Evolutionary conservation across 2,797 vertebrate genomes (phyloP).

Genomic region (Merluccius polli): DNA sequence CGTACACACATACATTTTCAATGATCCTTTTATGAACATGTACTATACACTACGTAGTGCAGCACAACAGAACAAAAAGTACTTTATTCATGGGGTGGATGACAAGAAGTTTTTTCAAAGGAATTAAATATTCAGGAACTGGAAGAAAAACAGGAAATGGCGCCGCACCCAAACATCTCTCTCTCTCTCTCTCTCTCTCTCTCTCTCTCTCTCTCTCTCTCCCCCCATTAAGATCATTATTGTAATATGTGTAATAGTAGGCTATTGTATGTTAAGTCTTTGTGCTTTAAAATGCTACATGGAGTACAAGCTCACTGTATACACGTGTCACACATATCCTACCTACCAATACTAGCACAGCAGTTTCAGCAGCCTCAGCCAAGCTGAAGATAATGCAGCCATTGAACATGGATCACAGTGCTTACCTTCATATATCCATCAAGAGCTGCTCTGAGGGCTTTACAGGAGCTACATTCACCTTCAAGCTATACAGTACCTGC

Average conservation of each 20-base stretch:
- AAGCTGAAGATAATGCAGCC: constrained; percentile 58
- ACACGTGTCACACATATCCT: constrained; percentile 34
- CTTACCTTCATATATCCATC: constrained; percentile 61
- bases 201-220: too few relatives aligned
- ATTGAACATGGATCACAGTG: constrained; percentile 62
- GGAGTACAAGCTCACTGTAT: constrained; percentile 37
- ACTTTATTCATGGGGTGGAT: not conserved
- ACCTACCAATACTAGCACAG: constrained; percentile 34
- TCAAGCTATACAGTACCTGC: constrained; percentile 26
- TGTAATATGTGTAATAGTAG: not conserved
- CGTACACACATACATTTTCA: not conserved
- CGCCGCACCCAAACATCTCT: not conserved
- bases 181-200: not conserved
- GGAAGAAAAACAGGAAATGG: not conserved
- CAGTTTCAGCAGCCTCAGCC: constrained; percentile 38
- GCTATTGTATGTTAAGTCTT: constrained; percentile 6
- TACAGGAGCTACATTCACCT: constrained; percentile 1
- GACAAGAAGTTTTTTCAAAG: not conserved
- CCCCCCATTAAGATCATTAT: too few relatives aligned
- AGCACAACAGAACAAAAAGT: not conserved
- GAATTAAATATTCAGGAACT: not conserved
- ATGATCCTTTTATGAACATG: not conserved
- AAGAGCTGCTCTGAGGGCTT: constrained; percentile 16
- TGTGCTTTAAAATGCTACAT: constrained; percentile 22
- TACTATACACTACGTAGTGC: not conserved